Evolutionary conservation across 2,113 vertebrate genomes (phyloP).

Genomic region (Colaptes auratus): DNA sequence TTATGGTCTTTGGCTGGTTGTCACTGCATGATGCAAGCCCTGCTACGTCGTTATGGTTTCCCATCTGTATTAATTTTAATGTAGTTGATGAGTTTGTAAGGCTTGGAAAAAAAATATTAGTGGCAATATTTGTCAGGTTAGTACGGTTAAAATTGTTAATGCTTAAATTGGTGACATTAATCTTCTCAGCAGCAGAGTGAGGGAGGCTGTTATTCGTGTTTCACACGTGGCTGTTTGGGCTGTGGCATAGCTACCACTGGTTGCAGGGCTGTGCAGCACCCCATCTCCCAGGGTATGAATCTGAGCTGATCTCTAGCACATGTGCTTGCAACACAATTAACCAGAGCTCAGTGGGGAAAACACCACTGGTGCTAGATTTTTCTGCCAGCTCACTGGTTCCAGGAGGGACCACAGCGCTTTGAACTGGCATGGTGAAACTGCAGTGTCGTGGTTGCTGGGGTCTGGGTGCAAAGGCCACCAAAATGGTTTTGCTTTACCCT

Average conservation of each 20-base stretch:
- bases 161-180: not conserved
- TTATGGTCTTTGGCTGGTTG: not conserved
- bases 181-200: not conserved
- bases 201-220: rapidly evolving
- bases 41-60: not conserved
- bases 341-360: not conserved
- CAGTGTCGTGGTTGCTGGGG: not conserved
- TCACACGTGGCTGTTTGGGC: rapidly evolving
- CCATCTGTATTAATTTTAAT: not conserved
- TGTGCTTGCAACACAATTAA: not conserved
- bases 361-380: not conserved
- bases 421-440: rapidly evolving
- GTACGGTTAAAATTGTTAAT: not conserved
- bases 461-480: not conserved
- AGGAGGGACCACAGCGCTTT: rapidly evolving
- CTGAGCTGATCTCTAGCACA: not conserved
- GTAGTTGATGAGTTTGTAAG: not conserved
- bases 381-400: not conserved
- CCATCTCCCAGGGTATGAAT: not conserved
- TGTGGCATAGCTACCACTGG: not conserved
- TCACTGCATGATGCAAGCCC: not conserved
- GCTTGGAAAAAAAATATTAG: not conserved
- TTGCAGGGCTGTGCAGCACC: rapidly evolving
- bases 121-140: not conserved
- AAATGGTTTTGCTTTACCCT: not conserved